Base-by-base conservation (phyloP, 2,797 vertebrate species). In the Macropus fuliginosus region DNA sequence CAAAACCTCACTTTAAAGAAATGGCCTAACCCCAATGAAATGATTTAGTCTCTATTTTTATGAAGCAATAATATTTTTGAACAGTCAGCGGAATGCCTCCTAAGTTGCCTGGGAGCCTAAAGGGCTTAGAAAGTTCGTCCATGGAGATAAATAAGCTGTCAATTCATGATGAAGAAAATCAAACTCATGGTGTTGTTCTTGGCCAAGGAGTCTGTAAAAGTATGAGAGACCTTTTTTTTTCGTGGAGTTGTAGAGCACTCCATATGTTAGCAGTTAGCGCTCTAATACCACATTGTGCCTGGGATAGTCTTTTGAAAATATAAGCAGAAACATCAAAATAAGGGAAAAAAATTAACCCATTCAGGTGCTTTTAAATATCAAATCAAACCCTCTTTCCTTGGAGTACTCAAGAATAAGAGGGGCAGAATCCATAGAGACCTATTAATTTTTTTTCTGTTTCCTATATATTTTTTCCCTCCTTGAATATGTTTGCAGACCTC, bases 31-130 rank as follows among this genome's bases (percentile, higher is more conserved):
- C 94, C 56, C 92, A 95, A 96, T 96, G 95, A 97, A 98, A 98
- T 98, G 95, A 97, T 96, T 97, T 96, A 96, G 87, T 93, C 97
- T 97, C 94, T 96, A 95, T 98, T 98, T 98, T 98, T 97, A 97
- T 91, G 93, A 98, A 99, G 99, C 98, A 99, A 97, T 99, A 96
- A 92, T 98, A 95, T 98, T 98, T 99, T 99, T 98, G 98, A 99
- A 98, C 98, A 99, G 99, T 99, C 99, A 99, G 99, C 99, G 99
- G 98, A 99, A 99, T 99, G 98, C 98, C 99, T 98, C 97, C 97
- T 97, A 95, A 97, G 97, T 98, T 98, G 98, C 98, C 97, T 98
- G 98, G 98, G 98, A 98, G 98, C 98, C 99, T 99, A 97, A 98
- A 98, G 98, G 97, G 98, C 98, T 98, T 98, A 98, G 96, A 99